Percentiles rank a stretch among this genome's conserved stretches.
These are phyloP conservation scores for Drosophila bipectinata DNA, from an alignment of 1,140 invertebrate species.

Conservation along the genomic window DNA sequence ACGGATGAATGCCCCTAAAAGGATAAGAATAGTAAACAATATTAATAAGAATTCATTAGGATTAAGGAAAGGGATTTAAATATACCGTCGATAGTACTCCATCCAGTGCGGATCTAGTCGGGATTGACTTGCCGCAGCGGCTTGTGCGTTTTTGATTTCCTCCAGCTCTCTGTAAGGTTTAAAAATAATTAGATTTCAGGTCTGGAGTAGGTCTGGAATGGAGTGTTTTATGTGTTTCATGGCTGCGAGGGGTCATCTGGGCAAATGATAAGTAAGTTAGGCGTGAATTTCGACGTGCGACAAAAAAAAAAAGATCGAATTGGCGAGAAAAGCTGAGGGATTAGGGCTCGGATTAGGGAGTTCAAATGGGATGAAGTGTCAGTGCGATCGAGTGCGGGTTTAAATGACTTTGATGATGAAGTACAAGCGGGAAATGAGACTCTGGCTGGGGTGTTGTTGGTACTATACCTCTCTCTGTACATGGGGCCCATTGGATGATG, in stretches of 20 bases:
- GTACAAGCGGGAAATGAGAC: slow-evolving; percentile 46
- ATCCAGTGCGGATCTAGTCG: slow-evolving; percentile 95
- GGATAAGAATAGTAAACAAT: slow-evolving; percentile 43
- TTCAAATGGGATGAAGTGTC: neutral
- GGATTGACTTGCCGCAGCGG: slow-evolving; percentile 85
- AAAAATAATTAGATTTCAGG: slow-evolving; percentile 1
- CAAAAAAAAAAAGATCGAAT: slow-evolving; percentile 22
- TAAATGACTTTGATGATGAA: neutral
- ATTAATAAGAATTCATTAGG: too few species aligned
- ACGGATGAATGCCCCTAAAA: slow-evolving; percentile 86
- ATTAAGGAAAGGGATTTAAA: too few species aligned
- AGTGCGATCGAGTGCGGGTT: neutral
- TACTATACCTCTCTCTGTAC: slow-evolving; percentile 84
- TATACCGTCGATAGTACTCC: slow-evolving; percentile 93
- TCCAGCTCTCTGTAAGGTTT: slow-evolving; percentile 88
- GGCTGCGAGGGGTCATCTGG: slow-evolving; percentile 25
- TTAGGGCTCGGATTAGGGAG: neutral
- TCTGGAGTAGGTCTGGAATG: neutral
- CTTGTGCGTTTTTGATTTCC: slow-evolving; percentile 90
- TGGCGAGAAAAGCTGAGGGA: slow-evolving; percentile 17
- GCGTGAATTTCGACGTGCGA: slow-evolving; percentile 50
- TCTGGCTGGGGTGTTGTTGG: slow-evolving; percentile 53
- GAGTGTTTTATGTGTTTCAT: slow-evolving; percentile 8
- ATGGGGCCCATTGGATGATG: slow-evolving; percentile 84
- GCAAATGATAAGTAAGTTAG: slow-evolving; percentile 53